These are phyloP conservation scores for Lucifuga dentata DNA, from an alignment of 2,113 vertebrate genomes.

Conservation along the genomic window DNA sequence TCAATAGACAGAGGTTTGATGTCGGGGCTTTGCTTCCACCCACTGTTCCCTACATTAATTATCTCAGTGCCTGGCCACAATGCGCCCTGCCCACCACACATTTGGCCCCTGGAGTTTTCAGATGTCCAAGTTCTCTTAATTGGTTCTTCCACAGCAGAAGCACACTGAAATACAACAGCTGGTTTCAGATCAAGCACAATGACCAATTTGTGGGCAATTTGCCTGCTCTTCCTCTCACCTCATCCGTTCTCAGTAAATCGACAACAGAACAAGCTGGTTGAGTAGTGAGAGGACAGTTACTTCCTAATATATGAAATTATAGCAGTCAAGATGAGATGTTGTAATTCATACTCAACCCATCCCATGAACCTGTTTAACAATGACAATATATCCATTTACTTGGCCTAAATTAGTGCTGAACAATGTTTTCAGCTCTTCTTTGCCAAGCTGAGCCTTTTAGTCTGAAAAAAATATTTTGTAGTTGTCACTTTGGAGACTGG, in stretches of 20 bases:
- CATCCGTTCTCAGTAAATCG: slow-evolving; percentile 50
- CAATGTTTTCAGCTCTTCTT: slow-evolving; percentile 30
- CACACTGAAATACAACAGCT: slow-evolving; percentile 49
- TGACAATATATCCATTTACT: slow-evolving; percentile 55
- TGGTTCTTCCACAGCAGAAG: slow-evolving; percentile 60
- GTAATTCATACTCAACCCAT: slow-evolving; percentile 65
- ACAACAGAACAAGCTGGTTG: slow-evolving; percentile 24
- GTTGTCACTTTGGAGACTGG: slow-evolving; percentile 49
- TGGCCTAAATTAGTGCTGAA: slow-evolving; percentile 41
- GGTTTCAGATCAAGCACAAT: slow-evolving; percentile 63
- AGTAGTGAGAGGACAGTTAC: slow-evolving; percentile 22
- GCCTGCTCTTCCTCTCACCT: slow-evolving; percentile 41
- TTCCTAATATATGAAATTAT: slow-evolving; percentile 44
- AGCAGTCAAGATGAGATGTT: slow-evolving; percentile 46
- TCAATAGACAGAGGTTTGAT: slow-evolving; percentile 46
- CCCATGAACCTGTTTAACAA: slow-evolving; percentile 54
- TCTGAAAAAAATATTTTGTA: slow-evolving; percentile 38
- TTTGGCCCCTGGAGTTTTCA: slow-evolving; percentile 54
- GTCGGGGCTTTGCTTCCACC: slow-evolving; percentile 27
- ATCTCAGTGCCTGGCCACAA: slow-evolving; percentile 38
- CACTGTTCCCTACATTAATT: slow-evolving; percentile 61
- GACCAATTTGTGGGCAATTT: slow-evolving; percentile 73
- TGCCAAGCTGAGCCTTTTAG: slow-evolving; percentile 36
- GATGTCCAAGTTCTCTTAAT: slow-evolving; percentile 70
- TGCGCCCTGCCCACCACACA: slow-evolving; percentile 35